Evolutionary conservation across 2,888 invertebrate species (phyloP), one percentile per base, ranked within the genome.

Genomic region (Latrodectus elegans): DNA sequence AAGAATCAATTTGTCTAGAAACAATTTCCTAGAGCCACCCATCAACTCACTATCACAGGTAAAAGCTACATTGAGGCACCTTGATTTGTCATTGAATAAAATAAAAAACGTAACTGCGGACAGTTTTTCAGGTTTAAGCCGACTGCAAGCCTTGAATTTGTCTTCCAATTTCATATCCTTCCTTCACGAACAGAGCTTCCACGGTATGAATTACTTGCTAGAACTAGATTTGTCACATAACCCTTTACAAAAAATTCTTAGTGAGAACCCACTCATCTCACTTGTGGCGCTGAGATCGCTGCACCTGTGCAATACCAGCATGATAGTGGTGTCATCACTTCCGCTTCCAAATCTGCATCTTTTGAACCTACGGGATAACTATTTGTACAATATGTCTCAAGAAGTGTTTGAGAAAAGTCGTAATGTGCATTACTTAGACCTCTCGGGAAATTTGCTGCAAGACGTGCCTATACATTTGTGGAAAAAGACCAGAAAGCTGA

Each of bases 231-330:
- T 97, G 91, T 95, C 95, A 0, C 94, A 94, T 89, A 97, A 97
- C 92, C 95, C 94, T 90, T 94, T 97, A 89, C 96, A 97, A 91
- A 96, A 96, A 92, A 94, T 97, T 91, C 95, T 94, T 91, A 70
- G 74, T 49, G 79, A 88, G 53, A 76, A 65, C 11, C 97, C 97
- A 86, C 93, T 96, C 90, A 95, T 92, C 26, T 92, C 96, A 90
- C 93, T 97, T 90, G 95, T 95, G 38, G 95, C 95, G 92, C 94
- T 97, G 91, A 95, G 96, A 68, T 94, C 95, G 91, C 94, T 97
- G 90, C 96, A 97, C 92, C 93, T 97, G 89, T 95, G 96, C 87
- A 94, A 94, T 90, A 97, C 96, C 96, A n/a, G 94, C 97, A 88
- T 94, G 94, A 92, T 89, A 90, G 72, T 83, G 89, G 79, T 91